Conservation (phyloP, 2,888 invertebrate genomes). For the Cantharis flavilabris region DNA sequence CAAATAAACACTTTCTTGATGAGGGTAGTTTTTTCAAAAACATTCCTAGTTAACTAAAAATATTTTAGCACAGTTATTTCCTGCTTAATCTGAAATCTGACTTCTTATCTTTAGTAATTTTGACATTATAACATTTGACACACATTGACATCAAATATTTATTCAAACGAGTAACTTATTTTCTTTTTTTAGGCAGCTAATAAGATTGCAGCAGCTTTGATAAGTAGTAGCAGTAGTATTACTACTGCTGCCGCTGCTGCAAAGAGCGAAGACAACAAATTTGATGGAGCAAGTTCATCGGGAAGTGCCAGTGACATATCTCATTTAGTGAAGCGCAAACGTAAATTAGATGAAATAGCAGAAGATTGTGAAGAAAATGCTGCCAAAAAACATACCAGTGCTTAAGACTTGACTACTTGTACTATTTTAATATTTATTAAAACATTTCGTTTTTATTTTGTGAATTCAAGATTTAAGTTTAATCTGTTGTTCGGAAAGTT, state of each 20-base stretch:
- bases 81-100: background rate
- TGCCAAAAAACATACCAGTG: slow-evolving; percentile 62
- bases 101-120: background rate
- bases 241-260: slow-evolving; percentile 11
- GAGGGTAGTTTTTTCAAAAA: background rate
- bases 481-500: background rate
- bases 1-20: background rate
- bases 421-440: background rate
- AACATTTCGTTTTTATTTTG: background rate
- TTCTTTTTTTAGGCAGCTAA: background rate
- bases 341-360: slow-evolving; percentile 68
- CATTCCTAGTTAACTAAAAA: no score
- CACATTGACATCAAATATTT: background rate
- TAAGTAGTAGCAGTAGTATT: background rate
- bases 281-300: slow-evolving; percentile 27
- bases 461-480: background rate
- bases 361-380: slow-evolving; percentile 57
- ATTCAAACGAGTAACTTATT: background rate
- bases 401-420: background rate
- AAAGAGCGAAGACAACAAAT: slow-evolving; percentile 15
- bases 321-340: slow-evolving; percentile 79
- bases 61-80: background rate
- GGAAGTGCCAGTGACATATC: slow-evolving; percentile 74
- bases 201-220: background rate
- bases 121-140: background rate